Evolutionary conservation across 2,888 invertebrate genomes (phyloP), one percentile per base, ranked within the genome.

Genomic region (Meteorus cinctellus): DNA sequence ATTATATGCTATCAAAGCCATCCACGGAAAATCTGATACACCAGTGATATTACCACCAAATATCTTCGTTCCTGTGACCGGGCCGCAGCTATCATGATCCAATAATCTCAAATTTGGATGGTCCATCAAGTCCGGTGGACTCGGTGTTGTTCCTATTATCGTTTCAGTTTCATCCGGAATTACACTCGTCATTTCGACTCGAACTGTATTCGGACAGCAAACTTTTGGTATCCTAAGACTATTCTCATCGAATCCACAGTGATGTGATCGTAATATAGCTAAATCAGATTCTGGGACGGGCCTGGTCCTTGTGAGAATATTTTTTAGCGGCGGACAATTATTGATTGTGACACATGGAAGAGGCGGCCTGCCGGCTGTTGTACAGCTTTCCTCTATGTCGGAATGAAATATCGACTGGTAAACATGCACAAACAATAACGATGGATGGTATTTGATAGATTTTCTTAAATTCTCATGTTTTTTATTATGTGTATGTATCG

Each of bases 21-120:
- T 93, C 95, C 95, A 95, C 0, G 95, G 95, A 88, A 92, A 94
- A 81, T 95, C 93, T 59, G 91, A 92, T 4, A 94, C 85, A 0
- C 87, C 87, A 0, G 95, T 93, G 76, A 91, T 89, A 63, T 92
- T 91, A 0, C 95, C 95, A 2, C 92, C 92, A 31, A 92, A 89
- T 66, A 95, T 92, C 82, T 92, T 92, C 63, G 91, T 90, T 8
- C 90, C 88, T 14, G 91, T 90, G 6, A 92, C 85, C 0, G 87
- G 87, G 0, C 95, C 95, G 83, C 95, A 95, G 0, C 89, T 81
- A n/a, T 81, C 77, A 14, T 81, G 71, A 59, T 90, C 86, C 19
- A 92, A 78, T 1, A 91, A 80, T 60, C 84, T 73, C 2, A 90
- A 69, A 78, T 91, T 91, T 10, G 84, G 85, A 73, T 91, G 90